phyloP scores from a whole-genome alignment of 2,888 invertebrate genomes.

The Eudasyphora cyanicolor region DNA sequence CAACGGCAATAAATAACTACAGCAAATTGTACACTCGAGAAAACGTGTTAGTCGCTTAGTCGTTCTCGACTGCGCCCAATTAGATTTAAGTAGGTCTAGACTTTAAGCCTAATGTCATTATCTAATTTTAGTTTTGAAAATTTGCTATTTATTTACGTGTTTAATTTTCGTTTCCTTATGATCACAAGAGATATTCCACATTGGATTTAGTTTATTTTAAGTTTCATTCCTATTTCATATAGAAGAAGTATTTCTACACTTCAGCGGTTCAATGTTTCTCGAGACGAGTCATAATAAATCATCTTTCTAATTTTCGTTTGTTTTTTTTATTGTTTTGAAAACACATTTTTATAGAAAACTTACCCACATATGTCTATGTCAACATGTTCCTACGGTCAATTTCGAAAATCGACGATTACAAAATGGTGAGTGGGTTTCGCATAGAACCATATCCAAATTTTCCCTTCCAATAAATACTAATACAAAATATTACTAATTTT shows the following conservation, averaged over 20 bases:
- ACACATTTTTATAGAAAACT: conserved; percentile 84
- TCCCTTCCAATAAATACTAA: conserved; percentile 10
- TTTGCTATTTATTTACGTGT: too few species aligned
- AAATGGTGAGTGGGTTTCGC: conserved; percentile 92
- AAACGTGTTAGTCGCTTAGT: conserved; percentile 47
- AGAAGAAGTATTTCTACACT: not conserved
- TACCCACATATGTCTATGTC: conserved; percentile 93
- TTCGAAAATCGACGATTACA: conserved; percentile 99
- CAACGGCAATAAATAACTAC: conserved; percentile 32
- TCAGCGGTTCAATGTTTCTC: not conserved
- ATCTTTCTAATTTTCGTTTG: conserved; percentile 25
- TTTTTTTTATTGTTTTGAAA: conserved; percentile 38
- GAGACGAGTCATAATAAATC: conserved; percentile 19
- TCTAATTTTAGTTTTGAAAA: not conserved
- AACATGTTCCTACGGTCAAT: conserved; percentile 98
- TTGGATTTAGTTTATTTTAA: not conserved
- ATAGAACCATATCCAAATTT: conserved; percentile 9
- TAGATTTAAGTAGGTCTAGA: conserved; percentile 9
- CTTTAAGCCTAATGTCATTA: not conserved
- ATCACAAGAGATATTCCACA: too few species aligned
- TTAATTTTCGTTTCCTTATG: not conserved
- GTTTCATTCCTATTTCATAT: not conserved
- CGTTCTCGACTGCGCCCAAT: not conserved
- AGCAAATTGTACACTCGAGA: conserved; percentile 55
- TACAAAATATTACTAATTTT: not conserved